Conservation (phyloP, 2,888 invertebrate genomes). For the Volucella zonaria region DNA sequence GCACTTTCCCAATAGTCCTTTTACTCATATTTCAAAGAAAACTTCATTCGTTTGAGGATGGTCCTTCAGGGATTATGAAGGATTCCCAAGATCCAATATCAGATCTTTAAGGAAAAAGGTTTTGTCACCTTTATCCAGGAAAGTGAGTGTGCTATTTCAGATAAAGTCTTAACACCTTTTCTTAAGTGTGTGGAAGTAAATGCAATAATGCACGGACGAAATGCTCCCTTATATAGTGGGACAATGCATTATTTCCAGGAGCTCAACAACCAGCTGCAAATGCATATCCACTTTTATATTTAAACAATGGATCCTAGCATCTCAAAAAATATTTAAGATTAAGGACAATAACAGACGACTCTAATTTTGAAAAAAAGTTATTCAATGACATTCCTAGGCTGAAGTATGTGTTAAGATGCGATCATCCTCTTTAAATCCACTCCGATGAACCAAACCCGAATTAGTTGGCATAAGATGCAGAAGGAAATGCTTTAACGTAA, state of each 20-base stretch:
- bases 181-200: conserved; percentile 3
- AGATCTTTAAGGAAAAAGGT: background rate
- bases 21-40: conserved; percentile 13
- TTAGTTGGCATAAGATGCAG: too few relatives aligned
- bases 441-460: too few relatives aligned
- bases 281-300: background rate
- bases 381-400: too few relatives aligned
- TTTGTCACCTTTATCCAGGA: conserved; percentile 15
- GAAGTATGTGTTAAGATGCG: too few relatives aligned
- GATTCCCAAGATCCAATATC: background rate
- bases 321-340: too few relatives aligned
- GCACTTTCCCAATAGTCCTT: conserved; percentile 31
- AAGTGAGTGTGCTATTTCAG: conserved; percentile 17
- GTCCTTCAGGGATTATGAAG: background rate
- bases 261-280: background rate
- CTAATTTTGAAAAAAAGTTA: too few relatives aligned
- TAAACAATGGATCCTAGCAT: too few relatives aligned
- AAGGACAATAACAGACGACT: too few relatives aligned
- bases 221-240: too few relatives aligned
- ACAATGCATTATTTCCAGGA: background rate
- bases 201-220: background rate
- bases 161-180: conserved; percentile 16
- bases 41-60: background rate
- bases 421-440: too few relatives aligned
- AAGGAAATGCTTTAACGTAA: too few relatives aligned